Conservation (phyloP, 53 echinoderm and acorn worm species). For the Pentamera pediparva region DNA sequence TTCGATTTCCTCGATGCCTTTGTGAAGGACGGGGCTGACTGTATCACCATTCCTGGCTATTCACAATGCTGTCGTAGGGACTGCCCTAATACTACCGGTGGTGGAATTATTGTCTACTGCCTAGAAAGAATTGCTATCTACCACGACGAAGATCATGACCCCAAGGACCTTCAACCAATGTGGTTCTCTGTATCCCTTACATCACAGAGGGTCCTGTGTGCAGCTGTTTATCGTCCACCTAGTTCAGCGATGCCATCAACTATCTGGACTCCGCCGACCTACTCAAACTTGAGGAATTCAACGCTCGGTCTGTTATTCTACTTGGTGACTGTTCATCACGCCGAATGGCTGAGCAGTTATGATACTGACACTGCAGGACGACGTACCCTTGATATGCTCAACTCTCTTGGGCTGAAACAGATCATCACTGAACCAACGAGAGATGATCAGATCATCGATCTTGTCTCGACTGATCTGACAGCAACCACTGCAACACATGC, state of each 20-base stretch:
- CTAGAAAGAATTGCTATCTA: constrained; percentile 37
- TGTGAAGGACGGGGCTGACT: constrained; percentile 33
- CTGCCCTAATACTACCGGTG: constrained; percentile 19
- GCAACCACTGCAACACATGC: constrained; percentile 10
- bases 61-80: constrained; percentile 43
- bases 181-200: constrained; percentile 48
- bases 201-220: constrained; percentile 54
- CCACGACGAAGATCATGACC: constrained; percentile 31
- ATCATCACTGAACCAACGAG: constrained; percentile 46
- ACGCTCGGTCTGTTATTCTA: constrained; percentile 33
- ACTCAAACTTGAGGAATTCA: constrained; percentile 16
- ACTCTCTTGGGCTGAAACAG: constrained; percentile 34
- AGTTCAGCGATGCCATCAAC: constrained; percentile 48
- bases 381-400: constrained; percentile 32
- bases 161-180: constrained; percentile 40
- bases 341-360: constrained; percentile 49
- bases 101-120: constrained; percentile 44
- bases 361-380: constrained; percentile 51
- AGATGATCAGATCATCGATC: constrained; percentile 46
- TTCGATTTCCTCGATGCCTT: constrained; percentile 24
- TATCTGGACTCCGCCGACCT: constrained; percentile 44
- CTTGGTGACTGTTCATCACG: constrained; percentile 51
- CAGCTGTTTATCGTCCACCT: constrained; percentile 47
- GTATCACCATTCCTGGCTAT: constrained; percentile 44
- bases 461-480: constrained; percentile 32